A percentile compares a stretch with the other conserved stretches of the same genome.
Evolutionary conservation across 2,888 invertebrate genomes (phyloP).

Genomic region (Baccha elongata): DNA sequence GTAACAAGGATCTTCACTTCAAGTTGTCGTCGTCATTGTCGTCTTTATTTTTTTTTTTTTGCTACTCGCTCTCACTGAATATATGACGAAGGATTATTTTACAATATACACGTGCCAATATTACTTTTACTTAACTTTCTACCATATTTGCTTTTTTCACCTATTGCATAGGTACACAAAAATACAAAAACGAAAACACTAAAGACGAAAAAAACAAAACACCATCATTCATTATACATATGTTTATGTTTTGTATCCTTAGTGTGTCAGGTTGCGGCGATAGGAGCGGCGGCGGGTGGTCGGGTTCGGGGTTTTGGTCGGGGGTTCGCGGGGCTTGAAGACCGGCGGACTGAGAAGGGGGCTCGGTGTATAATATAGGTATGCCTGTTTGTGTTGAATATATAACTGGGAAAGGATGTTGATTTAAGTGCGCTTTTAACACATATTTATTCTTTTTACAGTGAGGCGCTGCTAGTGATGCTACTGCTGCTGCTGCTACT

Average conservation of each 20-base stretch:
- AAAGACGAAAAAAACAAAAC: slow-evolving; percentile 45
- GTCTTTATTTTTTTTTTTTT: slow-evolving; percentile 23
- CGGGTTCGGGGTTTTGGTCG: slow-evolving; percentile 11
- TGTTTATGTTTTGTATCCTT: slow-evolving; percentile 70
- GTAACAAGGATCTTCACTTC: slow-evolving; percentile 59
- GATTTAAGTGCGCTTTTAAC: slow-evolving; percentile 73
- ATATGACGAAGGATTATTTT: slow-evolving; percentile 62
- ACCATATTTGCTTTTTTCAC: slow-evolving; percentile 66
- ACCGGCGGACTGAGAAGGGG: slow-evolving; percentile 13
- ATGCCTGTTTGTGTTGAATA: slow-evolving; percentile 52
- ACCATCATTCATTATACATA: slow-evolving; percentile 44
- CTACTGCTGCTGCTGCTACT: slow-evolving; percentile 18
- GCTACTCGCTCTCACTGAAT: slow-evolving; percentile 19
- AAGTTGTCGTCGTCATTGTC: slow-evolving; percentile 33
- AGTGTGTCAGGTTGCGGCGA: slow-evolving; percentile 60
- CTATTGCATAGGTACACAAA: slow-evolving; percentile 62
- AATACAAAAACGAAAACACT: slow-evolving; percentile 47
- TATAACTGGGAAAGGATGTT: slow-evolving; percentile 64
- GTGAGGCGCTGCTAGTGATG: slow-evolving; percentile 24
- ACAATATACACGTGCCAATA: slow-evolving; percentile 71
- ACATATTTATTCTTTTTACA: slow-evolving; percentile 67
- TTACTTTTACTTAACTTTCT: slow-evolving; percentile 70
- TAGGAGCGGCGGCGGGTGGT: slow-evolving; percentile 24
- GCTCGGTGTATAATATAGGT: slow-evolving; percentile 53
- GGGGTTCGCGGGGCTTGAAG: slow-evolving; percentile 27